Evolutionary conservation across 2,113 vertebrate species (phyloP), one percentile per base, ranked within the genome.

Genomic region (Hepsetus odoe): DNA sequence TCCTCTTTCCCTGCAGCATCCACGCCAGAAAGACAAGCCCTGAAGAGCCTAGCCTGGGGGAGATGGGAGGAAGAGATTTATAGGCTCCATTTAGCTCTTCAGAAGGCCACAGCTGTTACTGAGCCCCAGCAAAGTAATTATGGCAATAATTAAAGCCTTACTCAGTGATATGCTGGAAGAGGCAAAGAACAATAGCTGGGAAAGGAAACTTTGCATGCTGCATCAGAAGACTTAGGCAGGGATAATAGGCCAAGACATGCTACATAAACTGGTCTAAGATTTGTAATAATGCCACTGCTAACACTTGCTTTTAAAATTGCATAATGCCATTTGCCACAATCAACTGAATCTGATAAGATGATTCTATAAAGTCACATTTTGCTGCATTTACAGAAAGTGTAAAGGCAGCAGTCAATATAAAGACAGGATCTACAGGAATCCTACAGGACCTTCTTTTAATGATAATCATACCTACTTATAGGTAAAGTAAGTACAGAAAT

Each of bases 101-200:
- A 80, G 76, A 84, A 81, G 81, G 73, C 69, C 81, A 83, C 85
- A 83, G 83, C 85, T 86, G 85, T 83, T 81, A 73, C 81, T 5
- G 65, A 76, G 58, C 66, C 65, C 62, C 55, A 61, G 66, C 73
- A 65, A 83, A 85, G 69, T 79, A 75, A 86, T 86, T 82, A 86
- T 68, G 42, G 68, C 73, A 72, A 76, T 85, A 83, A 86, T 86
- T 85, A 83, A 53, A 79, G 83, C 56, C 24, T 11, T 8, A n/a
- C 64, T 74, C 76, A 20, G 33, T 22, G 66, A 74, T 16, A 28
- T 2, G 70, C 32, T 40, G 64, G 53, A 49, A 18, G 67, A 59
- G 35, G 62, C 69, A 55, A 35, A n/a, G n/a, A 38, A 73, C 38
- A 20, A 76, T 33, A 16, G 33, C 0, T 0, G 12, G 28, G 68